These are phyloP conservation scores for Onthophagus sagittarius DNA, from an alignment of 2,888 invertebrate genomes.

Conservation along the genomic window DNA sequence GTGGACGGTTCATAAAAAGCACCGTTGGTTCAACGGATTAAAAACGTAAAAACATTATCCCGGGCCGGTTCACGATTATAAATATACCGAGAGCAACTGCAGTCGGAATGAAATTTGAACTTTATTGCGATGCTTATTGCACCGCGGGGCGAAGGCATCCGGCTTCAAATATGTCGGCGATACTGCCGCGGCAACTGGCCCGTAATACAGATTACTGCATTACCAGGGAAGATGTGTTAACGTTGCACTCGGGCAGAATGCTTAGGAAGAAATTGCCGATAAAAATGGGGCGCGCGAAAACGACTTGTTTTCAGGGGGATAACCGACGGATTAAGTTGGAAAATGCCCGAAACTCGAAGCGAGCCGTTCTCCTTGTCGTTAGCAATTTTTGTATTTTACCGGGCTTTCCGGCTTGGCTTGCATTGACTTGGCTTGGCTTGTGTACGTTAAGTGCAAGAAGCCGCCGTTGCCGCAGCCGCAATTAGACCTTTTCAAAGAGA, in stretches of 20 bases:
- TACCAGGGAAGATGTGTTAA: not conserved
- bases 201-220: not conserved
- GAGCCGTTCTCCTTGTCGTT: not conserved
- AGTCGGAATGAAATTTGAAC: slow-evolving; percentile 9
- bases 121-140: slow-evolving; percentile 13
- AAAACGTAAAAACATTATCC: not conserved
- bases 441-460: not conserved
- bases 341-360: not conserved
- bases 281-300: not conserved
- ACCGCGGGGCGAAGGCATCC: not conserved
- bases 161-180: not conserved
- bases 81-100: slow-evolving; percentile 10
- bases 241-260: not conserved
- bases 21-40: not conserved
- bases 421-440: too few relatives aligned
- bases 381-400: not conserved
- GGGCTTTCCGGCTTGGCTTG: not conserved
- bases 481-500: slow-evolving; percentile 5
- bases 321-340: not conserved
- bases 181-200: not conserved
- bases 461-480: not conserved
- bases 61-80: not conserved
- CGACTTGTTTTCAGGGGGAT: not conserved
- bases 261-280: not conserved
- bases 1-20: not conserved